phyloP scores from a whole-genome alignment of 1,140 invertebrate species.

The Penaeus chinensis region DNA sequence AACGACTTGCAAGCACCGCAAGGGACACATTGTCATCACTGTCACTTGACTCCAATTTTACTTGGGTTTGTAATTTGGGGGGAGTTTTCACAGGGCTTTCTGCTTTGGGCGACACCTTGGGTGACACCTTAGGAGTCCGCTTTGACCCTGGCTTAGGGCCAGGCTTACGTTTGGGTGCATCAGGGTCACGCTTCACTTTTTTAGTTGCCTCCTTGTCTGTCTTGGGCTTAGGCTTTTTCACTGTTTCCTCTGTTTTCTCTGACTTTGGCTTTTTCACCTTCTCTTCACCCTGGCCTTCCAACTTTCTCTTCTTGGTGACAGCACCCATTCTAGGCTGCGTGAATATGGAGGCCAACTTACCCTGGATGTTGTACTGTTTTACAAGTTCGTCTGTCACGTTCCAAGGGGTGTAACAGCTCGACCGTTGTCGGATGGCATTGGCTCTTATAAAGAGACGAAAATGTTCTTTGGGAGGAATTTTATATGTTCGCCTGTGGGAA shows the following conservation, averaged over 20 bases:
- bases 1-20: constrained; percentile 36
- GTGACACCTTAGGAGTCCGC: constrained; percentile 10
- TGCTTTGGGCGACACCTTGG: not conserved
- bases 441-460: constrained; percentile 51
- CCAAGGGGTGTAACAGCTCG: constrained; percentile 47
- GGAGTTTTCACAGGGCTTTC: not conserved
- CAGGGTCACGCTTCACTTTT: constrained; percentile 34
- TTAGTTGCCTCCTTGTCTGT: not conserved
- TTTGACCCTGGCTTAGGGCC: constrained; percentile 47
- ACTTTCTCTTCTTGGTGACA: constrained; percentile 29
- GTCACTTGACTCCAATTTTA: constrained; percentile 39
- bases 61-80: not conserved
- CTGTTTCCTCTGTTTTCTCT: constrained; percentile 16
- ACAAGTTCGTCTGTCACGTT: constrained; percentile 47
- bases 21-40: constrained; percentile 50
- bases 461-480: constrained; percentile 49
- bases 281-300: constrained; percentile 29
- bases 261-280: constrained; percentile 16
- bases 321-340: constrained; percentile 16
- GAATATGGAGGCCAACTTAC: constrained; percentile 48
- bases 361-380: constrained; percentile 44
- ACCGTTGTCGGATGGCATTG: constrained; percentile 48
- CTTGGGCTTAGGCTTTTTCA: constrained; percentile 11
- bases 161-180: constrained; percentile 42
- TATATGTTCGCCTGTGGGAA: constrained; percentile 47